Evolutionary conservation across 2,888 invertebrate species (phyloP), one percentile per base, ranked within the genome.

Genomic region (Drosophila quinaria): DNA sequence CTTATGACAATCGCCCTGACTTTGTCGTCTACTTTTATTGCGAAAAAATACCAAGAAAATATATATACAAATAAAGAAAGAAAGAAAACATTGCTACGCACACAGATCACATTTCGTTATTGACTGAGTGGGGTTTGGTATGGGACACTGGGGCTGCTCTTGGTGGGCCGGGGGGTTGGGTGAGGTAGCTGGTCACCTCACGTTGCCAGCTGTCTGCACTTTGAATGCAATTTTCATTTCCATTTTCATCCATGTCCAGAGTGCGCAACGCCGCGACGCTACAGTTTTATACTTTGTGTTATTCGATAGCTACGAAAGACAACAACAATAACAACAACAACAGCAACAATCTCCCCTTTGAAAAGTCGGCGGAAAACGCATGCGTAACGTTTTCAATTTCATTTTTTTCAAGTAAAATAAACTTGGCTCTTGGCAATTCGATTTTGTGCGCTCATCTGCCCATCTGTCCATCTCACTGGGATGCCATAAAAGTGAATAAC

Each of bases 371-470:
- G 60, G 74, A 63, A 78, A 80, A 85, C 84, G 84, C 78, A 87
- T 90, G 85, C 87, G 83, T 81, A 81, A 80, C 82, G 84, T 84
- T 89, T 88, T 88, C 85, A 82, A 89, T 88, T 90, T 87, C 90
- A 85, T 70, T 80, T 83, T 83, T 44, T 51, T 15, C 25, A 65
- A 54, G 42, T 22, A 42, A 50, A 54, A 25, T 56, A n/a, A 17
- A 11, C 39, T 49, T 44, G 35, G 50, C 22, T 15, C 9, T 25
- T 11, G 8, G 44, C 76, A 49, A 51, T 73, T 60, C 64, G 33
- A 63, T 63, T 73, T 44, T 64, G 3, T 35, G 54, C 44, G 54
- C 44, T 58, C 37, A 49, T 42, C 35, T 39, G 15, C 9, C 19
- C 49, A 50, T 46, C 29, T 4, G 4, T 52, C n/a, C 37, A 13